Percentiles rank a stretch among this genome's conserved stretches.
Evolutionary conservation across 2,113 vertebrate genomes (phyloP).

Genomic region (Vulpes vulpes): DNA sequence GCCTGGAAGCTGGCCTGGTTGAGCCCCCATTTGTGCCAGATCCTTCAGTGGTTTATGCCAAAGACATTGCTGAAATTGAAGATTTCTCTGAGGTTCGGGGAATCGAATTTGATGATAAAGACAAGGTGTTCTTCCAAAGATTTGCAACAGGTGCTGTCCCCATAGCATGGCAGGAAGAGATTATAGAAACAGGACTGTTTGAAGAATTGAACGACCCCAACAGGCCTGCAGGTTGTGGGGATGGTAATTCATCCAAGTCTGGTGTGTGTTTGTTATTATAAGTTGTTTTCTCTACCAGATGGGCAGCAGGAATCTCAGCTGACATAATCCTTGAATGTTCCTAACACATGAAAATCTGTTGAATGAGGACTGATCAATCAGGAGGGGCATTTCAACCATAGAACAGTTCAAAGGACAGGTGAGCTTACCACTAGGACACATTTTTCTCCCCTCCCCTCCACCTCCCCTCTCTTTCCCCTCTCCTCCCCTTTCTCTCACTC

Average conservation of each 20-base stretch:
- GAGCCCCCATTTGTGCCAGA: slow-evolving; percentile 94
- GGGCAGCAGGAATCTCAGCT: neutral
- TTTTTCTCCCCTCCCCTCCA: neutral
- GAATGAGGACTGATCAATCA: neutral
- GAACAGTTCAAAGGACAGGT: neutral
- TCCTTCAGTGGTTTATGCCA: slow-evolving; percentile 95
- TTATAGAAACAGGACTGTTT: slow-evolving; percentile 94
- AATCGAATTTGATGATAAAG: slow-evolving; percentile 94
- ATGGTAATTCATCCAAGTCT: slow-evolving; percentile 87
- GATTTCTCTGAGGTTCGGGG: slow-evolving; percentile 96
- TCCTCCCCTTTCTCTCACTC: neutral
- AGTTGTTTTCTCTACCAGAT: slow-evolving; percentile 65
- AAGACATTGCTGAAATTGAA: slow-evolving; percentile 94
- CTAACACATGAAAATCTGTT: slow-evolving; percentile 28
- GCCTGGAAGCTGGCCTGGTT: slow-evolving; percentile 94
- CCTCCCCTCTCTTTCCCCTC: too few species aligned
- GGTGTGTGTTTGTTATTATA: slow-evolving; percentile 92
- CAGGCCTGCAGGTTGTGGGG: slow-evolving; percentile 85
- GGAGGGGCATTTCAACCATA: neutral
- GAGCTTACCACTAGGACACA: neutral
- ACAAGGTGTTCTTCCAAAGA: slow-evolving; percentile 94
- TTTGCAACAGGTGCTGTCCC: slow-evolving; percentile 93
- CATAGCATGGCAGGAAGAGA: slow-evolving; percentile 94
- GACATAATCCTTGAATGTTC: slow-evolving; percentile 41
- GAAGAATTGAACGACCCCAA: slow-evolving; percentile 92